A percentile compares a stretch with the other conserved stretches of the same genome.
Evolutionary conservation across 2,888 invertebrate genomes (phyloP).

Genomic region (Himalopsyche japonica): DNA sequence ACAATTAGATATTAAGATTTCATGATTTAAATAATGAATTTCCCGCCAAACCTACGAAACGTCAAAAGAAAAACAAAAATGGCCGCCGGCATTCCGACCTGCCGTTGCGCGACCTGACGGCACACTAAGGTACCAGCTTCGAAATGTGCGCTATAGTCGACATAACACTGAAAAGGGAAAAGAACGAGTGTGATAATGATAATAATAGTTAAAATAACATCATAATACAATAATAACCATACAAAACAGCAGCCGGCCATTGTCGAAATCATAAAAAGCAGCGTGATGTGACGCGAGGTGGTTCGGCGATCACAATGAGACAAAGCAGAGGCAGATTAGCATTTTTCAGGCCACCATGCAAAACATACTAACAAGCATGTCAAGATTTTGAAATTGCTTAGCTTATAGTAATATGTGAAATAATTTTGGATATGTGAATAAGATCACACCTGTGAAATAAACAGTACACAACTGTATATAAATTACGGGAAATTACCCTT

Average conservation of each 20-base stretch:
- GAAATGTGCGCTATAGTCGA: not conserved
- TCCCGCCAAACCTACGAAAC: not conserved
- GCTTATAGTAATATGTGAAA: too few species aligned
- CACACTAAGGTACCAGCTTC: not conserved
- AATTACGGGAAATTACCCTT: too few species aligned
- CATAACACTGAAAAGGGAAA: not conserved
- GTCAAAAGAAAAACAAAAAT: not conserved
- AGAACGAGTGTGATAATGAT: not conserved
- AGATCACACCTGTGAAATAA: too few species aligned
- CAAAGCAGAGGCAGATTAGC: not conserved
- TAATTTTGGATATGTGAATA: too few species aligned
- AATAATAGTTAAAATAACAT: not conserved
- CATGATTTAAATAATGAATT: not conserved
- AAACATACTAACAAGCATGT: not conserved
- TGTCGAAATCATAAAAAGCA: not conserved
- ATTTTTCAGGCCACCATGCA: not conserved
- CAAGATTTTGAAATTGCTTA: too few species aligned
- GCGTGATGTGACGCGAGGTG: not conserved
- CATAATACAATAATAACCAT: conserved; percentile 1
- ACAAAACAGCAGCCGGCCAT: conserved; percentile 5
- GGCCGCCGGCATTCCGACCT: not conserved
- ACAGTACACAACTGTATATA: too few species aligned
- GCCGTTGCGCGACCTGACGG: not conserved
- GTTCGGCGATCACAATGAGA: not conserved
- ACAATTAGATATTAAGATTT: too few species aligned